phyloP scores from a whole-genome alignment of 2,888 invertebrate species.

The Leptopterna dolabrata region DNA sequence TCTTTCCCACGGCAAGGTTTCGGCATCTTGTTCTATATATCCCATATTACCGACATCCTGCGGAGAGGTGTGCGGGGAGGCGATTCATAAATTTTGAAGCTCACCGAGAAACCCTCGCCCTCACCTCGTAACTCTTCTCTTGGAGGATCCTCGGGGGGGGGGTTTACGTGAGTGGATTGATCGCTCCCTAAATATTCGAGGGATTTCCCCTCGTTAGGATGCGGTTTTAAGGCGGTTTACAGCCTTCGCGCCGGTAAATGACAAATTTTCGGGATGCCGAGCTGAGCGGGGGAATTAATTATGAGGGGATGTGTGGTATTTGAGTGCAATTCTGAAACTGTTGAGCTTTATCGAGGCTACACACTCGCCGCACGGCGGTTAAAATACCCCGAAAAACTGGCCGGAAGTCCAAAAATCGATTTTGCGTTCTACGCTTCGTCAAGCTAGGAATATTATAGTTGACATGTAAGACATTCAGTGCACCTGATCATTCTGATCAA shows the following conservation, averaged over 20 bases:
- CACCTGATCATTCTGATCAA: too few relatives aligned
- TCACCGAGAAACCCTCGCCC: background rate
- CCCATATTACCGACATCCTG: background rate
- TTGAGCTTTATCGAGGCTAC: background rate
- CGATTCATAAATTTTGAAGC: constrained; percentile 22
- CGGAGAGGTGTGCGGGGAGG: background rate
- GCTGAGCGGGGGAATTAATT: background rate
- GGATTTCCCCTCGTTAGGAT: constrained; percentile 25
- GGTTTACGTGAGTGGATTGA: constrained; percentile 6
- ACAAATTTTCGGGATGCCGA: background rate
- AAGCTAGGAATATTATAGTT: too few relatives aligned
- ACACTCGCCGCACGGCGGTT: too few relatives aligned
- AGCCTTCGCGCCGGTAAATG: background rate
- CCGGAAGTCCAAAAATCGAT: too few relatives aligned
- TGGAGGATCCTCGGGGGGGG: background rate
- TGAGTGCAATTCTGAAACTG: background rate
- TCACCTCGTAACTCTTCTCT: background rate
- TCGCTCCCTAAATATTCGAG: constrained; percentile 25
- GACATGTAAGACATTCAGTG: too few relatives aligned
- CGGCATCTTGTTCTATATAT: constrained; percentile 34
- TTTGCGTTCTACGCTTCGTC: too few relatives aligned
- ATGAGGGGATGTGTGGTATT: background rate
- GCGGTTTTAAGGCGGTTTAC: constrained; percentile 20
- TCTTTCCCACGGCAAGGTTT: background rate
- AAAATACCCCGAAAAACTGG: too few relatives aligned